A percentile compares a stretch with the other conserved stretches of the same genome.
These are phyloP conservation scores for Dromiciops gliroides DNA, from an alignment of 2,113 vertebrate genomes.

Conservation along the genomic window DNA sequence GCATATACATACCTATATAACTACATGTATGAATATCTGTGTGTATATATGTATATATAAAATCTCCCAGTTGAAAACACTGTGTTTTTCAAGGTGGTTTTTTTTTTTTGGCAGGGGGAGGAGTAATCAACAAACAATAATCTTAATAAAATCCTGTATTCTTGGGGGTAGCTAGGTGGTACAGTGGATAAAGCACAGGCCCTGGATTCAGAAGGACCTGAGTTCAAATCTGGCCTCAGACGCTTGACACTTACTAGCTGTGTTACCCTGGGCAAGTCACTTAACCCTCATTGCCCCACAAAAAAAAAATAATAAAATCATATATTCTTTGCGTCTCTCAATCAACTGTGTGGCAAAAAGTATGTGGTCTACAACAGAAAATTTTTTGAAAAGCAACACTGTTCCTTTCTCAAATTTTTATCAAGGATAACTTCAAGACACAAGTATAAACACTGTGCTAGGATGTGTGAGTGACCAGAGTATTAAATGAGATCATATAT, in stretches of 20 bases:
- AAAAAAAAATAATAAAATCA: too few species aligned
- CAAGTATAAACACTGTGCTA: not conserved
- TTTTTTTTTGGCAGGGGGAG: too few species aligned
- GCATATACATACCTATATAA: not conserved
- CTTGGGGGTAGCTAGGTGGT: too few species aligned
- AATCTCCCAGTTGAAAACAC: not conserved
- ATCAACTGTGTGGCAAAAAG: not conserved
- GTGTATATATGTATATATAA: not conserved
- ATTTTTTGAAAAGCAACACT: not conserved
- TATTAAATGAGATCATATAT: not conserved
- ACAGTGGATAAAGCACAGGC: too few species aligned
- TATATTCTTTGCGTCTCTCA: not conserved
- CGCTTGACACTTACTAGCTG: too few species aligned
- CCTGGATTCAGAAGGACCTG: too few species aligned
- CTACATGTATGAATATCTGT: not conserved
- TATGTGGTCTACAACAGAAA: not conserved
- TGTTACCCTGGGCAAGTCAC: too few species aligned
- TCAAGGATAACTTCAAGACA: not conserved
- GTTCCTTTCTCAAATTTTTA: not conserved
- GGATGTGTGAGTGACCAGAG: not conserved
- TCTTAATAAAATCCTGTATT: too few species aligned
- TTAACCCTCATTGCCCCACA: too few species aligned
- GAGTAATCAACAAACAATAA: not conserved
- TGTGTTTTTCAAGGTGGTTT: not conserved
- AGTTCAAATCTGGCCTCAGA: too few species aligned